phyloP scores from a whole-genome alignment of 2,888 invertebrate species.

The Helicoverpa assulta region DNA sequence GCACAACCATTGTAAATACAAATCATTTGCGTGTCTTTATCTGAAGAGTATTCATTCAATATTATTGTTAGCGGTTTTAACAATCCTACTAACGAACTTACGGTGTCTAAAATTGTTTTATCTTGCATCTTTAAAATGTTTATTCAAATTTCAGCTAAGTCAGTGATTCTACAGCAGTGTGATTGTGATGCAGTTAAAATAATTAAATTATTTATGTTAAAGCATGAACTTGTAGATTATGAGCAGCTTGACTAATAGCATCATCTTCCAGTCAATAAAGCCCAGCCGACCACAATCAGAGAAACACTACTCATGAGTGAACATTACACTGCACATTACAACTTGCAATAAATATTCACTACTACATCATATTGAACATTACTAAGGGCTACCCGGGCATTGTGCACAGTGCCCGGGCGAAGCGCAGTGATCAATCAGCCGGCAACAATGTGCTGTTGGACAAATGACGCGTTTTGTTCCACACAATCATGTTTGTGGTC shows the following conservation, averaged over 20 bases:
- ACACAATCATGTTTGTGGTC: slow-evolving; percentile 24
- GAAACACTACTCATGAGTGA: slow-evolving; percentile 22
- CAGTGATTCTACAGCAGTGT: not conserved
- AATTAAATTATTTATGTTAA: slow-evolving; percentile 7
- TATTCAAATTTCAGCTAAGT: too few species aligned
- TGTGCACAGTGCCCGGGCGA: slow-evolving; percentile 25
- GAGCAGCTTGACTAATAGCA: slow-evolving; percentile 14
- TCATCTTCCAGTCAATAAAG: slow-evolving; percentile 35
- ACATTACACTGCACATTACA: slow-evolving; percentile 40
- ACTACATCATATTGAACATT: slow-evolving; percentile 64
- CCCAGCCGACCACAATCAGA: slow-evolving; percentile 19
- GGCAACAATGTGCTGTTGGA: slow-evolving; percentile 49
- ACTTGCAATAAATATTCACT: slow-evolving; percentile 50
- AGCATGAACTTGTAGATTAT: slow-evolving; percentile 18
- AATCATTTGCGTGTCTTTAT: slow-evolving; percentile 2
- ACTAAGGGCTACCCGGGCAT: slow-evolving; percentile 18
- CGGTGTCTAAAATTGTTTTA: not conserved
- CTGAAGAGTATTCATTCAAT: not conserved
- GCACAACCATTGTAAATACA: slow-evolving; percentile 10
- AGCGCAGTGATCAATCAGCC: slow-evolving; percentile 60
- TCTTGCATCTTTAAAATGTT: too few species aligned
- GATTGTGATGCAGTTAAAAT: not conserved
- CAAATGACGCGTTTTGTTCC: slow-evolving; percentile 63
- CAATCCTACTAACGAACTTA: not conserved
- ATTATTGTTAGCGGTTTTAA: not conserved